Percentiles rank a stretch among this genome's conserved stretches.
Conservation (phyloP, 2,888 invertebrate species). For the Trachelus stipa region DNA sequence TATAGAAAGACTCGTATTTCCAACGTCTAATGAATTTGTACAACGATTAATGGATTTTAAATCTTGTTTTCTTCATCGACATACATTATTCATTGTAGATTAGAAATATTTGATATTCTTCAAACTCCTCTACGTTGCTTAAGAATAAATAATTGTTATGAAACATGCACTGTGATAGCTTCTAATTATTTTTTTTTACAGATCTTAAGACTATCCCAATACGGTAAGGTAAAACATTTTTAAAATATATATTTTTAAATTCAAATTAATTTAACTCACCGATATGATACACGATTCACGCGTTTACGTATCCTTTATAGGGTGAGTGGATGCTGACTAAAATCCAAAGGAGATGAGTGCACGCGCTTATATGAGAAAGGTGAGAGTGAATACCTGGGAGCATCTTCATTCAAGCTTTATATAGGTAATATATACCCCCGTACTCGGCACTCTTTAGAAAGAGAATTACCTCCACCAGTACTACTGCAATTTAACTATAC, state of each 20-base stretch:
- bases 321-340: slow-evolving; percentile 3
- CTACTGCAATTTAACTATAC: neutral
- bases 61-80: too few relatives aligned
- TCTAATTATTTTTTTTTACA: too few relatives aligned
- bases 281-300: slow-evolving; percentile 10
- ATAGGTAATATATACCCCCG: slow-evolving; percentile 64
- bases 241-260: neutral
- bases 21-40: too few relatives aligned
- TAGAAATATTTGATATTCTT: too few relatives aligned
- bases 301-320: slow-evolving; percentile 15
- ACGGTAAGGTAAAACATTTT: neutral
- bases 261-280: slow-evolving; percentile 12
- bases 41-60: too few relatives aligned
- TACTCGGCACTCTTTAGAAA: slow-evolving; percentile 55
- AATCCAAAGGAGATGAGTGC: slow-evolving; percentile 24
- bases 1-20: too few relatives aligned
- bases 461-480: slow-evolving; percentile 36
- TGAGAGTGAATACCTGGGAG: slow-evolving; percentile 66
- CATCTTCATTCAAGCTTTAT: slow-evolving; percentile 67
- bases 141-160: too few relatives aligned
- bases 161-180: too few relatives aligned
- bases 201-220: too few relatives aligned
- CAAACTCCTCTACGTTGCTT: too few relatives aligned
- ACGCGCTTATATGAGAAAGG: slow-evolving; percentile 62
- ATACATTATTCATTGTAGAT: too few relatives aligned